A percentile compares a stretch with the other conserved stretches of the same genome.
Conservation (phyloP, 2,888 invertebrate genomes). For the Nymphalis c-album region DNA sequence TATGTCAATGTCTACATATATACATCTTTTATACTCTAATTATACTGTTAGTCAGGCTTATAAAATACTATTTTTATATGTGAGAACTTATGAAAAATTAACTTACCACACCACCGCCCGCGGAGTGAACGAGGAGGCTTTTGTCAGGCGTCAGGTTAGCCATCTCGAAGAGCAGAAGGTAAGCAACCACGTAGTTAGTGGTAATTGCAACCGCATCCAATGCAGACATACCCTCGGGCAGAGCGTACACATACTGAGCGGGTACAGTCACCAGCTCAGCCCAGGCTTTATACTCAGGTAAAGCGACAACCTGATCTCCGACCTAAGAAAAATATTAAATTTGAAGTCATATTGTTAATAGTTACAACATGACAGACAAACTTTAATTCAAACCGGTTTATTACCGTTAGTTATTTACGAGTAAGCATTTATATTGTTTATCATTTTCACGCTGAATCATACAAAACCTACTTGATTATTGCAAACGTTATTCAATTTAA, state of each 20-base stretch:
- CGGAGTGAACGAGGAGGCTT: constrained; percentile 90
- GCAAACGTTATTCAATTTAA: constrained; percentile 23
- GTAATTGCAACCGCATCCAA: constrained; percentile 92
- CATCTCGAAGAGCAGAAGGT: constrained; percentile 91
- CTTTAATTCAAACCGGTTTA: neutral
- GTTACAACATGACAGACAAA: neutral
- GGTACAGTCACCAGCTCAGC: constrained; percentile 91
- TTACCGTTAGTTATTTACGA: neutral
- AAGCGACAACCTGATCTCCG: constrained; percentile 90
- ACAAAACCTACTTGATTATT: constrained; percentile 21
- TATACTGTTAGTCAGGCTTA: neutral
- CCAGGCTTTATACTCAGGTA: constrained; percentile 93
- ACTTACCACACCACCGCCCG: constrained; percentile 94
- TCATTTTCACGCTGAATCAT: constrained; percentile 11
- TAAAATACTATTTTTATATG: neutral
- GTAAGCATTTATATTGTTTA: neutral
- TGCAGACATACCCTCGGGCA: constrained; percentile 88
- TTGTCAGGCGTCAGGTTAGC: constrained; percentile 89
- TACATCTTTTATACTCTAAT: neutral
- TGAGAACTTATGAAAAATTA: constrained; percentile 2
- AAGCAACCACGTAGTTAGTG: constrained; percentile 92
- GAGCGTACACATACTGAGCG: constrained; percentile 88
- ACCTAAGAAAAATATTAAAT: constrained; percentile 72
- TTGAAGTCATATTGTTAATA: neutral
- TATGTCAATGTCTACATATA: constrained; percentile 18